phyloP scores from a whole-genome alignment of 2,113 vertebrate genomes.

The Gavia stellata region DNA sequence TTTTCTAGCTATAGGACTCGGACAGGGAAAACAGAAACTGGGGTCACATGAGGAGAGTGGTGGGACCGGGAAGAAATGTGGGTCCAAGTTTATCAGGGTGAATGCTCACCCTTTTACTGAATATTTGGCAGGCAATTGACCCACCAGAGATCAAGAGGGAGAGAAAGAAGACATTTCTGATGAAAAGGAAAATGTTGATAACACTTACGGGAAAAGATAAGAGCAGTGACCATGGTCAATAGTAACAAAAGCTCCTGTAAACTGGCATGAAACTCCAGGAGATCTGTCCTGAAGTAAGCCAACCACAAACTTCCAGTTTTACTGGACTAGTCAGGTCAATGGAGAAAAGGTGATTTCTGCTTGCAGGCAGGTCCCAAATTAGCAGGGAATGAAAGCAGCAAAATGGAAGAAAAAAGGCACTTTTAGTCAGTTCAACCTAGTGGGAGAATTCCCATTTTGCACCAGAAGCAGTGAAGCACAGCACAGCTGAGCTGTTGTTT shows the following conservation, averaged over 20 bases:
- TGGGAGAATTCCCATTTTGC: neutral
- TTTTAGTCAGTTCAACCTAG: neutral
- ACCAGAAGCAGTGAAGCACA: neutral
- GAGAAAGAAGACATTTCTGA: neutral
- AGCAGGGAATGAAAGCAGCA: neutral
- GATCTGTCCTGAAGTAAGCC: neutral
- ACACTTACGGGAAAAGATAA: conserved; percentile 15
- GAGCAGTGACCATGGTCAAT: neutral
- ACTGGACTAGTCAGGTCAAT: neutral
- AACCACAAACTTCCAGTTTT: neutral
- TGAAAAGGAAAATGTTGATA: conserved; percentile 18
- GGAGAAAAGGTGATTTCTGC: neutral
- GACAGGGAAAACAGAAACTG: neutral
- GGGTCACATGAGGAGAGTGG: neutral
- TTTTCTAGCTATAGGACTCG: conserved; percentile 29
- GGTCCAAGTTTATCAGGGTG: neutral
- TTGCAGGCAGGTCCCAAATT: neutral
- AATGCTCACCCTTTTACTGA: neutral
- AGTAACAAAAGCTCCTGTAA: neutral
- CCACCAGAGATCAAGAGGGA: neutral
- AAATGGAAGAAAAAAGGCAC: neutral
- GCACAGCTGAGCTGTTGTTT: neutral
- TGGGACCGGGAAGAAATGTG: neutral
- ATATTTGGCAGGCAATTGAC: neutral
- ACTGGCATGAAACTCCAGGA: neutral